Base-by-base conservation (phyloP, 2,888 invertebrate genomes). In the Lepidocyrtinus sp. region DNA sequence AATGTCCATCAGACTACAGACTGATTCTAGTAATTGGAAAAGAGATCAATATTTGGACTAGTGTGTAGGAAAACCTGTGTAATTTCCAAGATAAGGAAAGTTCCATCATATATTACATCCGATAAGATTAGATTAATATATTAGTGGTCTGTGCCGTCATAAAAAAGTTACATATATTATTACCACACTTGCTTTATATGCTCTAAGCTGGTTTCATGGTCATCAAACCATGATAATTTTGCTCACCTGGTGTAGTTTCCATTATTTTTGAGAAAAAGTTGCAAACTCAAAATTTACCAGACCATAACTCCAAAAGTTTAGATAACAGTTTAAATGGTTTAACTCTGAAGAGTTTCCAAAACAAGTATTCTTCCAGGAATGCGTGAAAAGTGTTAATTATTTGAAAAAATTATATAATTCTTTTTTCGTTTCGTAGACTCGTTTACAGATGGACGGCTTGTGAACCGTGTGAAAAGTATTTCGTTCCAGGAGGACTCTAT, bases 401-500 rank as follows among this genome's bases (percentile, higher is more conserved):
- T 36, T 36, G 36, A 12, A 36, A 36, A 36, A 36, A 36, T 36
- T 36, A 7, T 36, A n/a, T n/a, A n/a, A n/a, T n/a, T n/a, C n/a
- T n/a, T n/a, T n/a, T n/a, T n/a, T n/a, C n/a, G n/a, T n/a, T n/a
- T n/a, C n/a, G 36, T 65, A 75, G 75, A 75, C 25, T 45, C 64
- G 12, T 75, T 75, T 36, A 26, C 75, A 61, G 36, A 24, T 36
- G 61, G 26, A 17, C 21, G 67, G 67, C 59, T 27, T 50, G 64
- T 64, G 2, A 26, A 7, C 59, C 68, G 50, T 9, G 19, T 50
- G 7, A 55, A 3, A 9, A 75, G 65, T 27, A 75, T 75, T 15
- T 59, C 75, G 22, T 75, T 75, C 55, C 75, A 75, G 24, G 75
- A 75, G 22, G 75, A 75, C 46, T 19, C 69, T 15, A 36, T 22